These are phyloP conservation scores for Gryllus longicercus DNA, from an alignment of 2,888 invertebrate genomes.

Conservation along the genomic window DNA sequence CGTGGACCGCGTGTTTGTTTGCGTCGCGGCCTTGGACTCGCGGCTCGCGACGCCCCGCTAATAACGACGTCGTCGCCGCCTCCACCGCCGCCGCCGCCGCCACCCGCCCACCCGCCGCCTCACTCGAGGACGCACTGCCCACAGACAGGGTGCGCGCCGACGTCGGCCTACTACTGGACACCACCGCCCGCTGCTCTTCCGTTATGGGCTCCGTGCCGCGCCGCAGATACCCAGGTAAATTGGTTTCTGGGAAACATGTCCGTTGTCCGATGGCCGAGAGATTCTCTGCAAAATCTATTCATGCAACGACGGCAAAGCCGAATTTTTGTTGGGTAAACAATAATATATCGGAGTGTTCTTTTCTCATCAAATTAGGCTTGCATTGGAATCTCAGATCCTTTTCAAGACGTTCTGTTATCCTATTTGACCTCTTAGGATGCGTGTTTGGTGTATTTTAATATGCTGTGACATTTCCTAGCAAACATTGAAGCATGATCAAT, in stretches of 20 bases:
- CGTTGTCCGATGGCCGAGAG: no score
- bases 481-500: no score
- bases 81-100: background rate
- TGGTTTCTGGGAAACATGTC: background rate
- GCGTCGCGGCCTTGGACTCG: conserved; percentile 4
- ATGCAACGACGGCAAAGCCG: no score
- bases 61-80: background rate
- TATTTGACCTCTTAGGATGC: no score
- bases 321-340: no score
- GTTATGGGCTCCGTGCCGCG: conserved; percentile 23
- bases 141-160: background rate
- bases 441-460: no score
- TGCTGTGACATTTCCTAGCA: no score
- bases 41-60: background rate
- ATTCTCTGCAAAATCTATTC: no score
- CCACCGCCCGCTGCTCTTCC: background rate
- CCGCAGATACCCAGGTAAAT: background rate
- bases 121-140: background rate
- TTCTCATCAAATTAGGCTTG: no score
- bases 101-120: background rate
- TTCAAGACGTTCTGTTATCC: no score
- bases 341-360: no score
- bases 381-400: no score
- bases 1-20: background rate
- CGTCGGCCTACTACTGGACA: background rate